Base-by-base conservation (phyloP, 30 jellyfish, hydroid and myxozoan genomes). In the Pseudorhiza aurosa region DNA sequence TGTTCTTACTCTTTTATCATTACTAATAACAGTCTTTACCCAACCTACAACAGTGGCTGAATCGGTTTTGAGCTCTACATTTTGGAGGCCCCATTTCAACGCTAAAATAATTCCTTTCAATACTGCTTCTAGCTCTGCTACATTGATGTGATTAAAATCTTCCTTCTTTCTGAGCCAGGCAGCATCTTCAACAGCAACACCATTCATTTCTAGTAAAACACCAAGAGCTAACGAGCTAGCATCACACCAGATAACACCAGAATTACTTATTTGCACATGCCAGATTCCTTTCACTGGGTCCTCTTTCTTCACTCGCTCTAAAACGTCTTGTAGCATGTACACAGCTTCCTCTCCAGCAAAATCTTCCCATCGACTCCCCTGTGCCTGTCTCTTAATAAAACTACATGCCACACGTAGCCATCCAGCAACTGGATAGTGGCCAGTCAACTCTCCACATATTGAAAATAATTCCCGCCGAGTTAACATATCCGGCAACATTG, bases 391-490 rank as follows among this genome's bases (percentile, higher is more conserved):
- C 28, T 76, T 56, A 32, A 76, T 28, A 37, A 26, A 58, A 58
- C 88, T 76, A 25, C 88, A 76, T 37, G 82, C 58, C 12, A 55
- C 36, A 15, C 88, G 17, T 68, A 58, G 83, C 88, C 81, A 56
- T 2, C 82, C 82, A 14, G 83, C 83, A 18, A 76, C 82, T 55
- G 88, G 88, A 58, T 76, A 76, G 37, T 76, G 88, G 37, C 83
- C 88, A 7, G 58, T 44, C 68, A 58, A 56, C 59, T 55, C 25
- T 53, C 88, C 82, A 35, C 30, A 76, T n/a, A n/a, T n/a, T n/a
- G n/a, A n/a, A n/a, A n/a, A n/a, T 22, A 76, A 46, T 58, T 55
- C 82, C 8, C 83, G 55, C 31, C 37, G 29, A 8, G 88, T 8
- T 17, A 55, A 25, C 14, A 19, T 56, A 15, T 27, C n/a, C 1